Evolutionary conservation across 2,113 vertebrate genomes (phyloP), one percentile per base, ranked within the genome.

Genomic region (Myotis yumanensis): DNA sequence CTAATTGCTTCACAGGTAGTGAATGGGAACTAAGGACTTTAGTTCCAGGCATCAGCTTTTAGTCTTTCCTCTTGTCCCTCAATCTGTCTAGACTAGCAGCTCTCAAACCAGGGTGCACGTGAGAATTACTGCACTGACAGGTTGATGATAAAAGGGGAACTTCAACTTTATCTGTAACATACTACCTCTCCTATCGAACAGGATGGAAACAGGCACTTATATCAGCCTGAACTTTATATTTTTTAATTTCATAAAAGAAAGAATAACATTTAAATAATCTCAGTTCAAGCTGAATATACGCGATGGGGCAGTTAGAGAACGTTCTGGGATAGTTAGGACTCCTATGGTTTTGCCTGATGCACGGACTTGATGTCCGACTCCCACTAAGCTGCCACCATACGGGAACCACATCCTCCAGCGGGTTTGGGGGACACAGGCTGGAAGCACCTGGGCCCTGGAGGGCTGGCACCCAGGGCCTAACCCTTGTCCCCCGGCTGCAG

Each of bases 401-500:
- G 73, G 51, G 28, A 71, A 30, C 46, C n/a, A 32, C 3, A 12
- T 48, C n/a, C 48, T 80, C 79, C 68, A 48, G 15, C 18, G 20
- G 64, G 4, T 17, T 40, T n/a, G 23, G 23, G 25, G 4, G 5
- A 6, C 32, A 3, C n/a, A 11, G 35, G 37, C 18, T 1, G 0
- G n/a, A 79, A 48, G 30, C 23, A 54, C 7, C 9, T 1, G 18
- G 16, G 37, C 4, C 76, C 59, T 23, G 5, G 5, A n/a, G 46
- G 59, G 11, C 3, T 10, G 79, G 25, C 37, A 3, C 5, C 9
- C 37, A 6, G 3, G 17, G 30, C n/a, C 94, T 93, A 3, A 51
- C 2, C 59, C 16, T 54, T 35, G 0, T 81, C 35, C 80, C 89
- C 84, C 25, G 35, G 5, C 96, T 80, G 17, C 95, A 99, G 99